Conservation (phyloP, 2,113 vertebrate genomes). For the Charina bottae region DNA sequence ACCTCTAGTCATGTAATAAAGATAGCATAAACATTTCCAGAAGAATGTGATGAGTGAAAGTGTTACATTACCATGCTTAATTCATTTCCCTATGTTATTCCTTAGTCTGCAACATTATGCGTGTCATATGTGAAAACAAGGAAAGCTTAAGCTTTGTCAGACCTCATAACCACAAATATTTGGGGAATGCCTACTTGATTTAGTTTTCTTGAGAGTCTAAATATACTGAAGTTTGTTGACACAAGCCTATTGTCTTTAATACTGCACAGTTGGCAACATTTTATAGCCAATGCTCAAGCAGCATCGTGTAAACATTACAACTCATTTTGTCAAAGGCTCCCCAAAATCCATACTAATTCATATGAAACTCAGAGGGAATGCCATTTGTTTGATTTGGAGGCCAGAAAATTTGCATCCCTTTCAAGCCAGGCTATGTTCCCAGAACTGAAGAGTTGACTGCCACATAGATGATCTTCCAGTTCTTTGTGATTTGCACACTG, state of each 20-base stretch:
- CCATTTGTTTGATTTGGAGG: background rate
- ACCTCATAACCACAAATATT: slow-evolving; percentile 70
- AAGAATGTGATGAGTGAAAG: slow-evolving; percentile 67
- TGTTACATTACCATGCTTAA: slow-evolving; percentile 66
- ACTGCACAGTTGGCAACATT: slow-evolving; percentile 5
- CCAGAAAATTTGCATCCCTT: background rate
- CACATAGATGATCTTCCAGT: background rate
- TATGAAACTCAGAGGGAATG: background rate
- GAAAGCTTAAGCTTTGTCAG: slow-evolving; percentile 69
- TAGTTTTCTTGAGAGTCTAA: slow-evolving; percentile 22
- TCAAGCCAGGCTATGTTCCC: slow-evolving; percentile 5
- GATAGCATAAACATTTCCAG: slow-evolving; percentile 65
- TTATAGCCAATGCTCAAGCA: slow-evolving; percentile 5
- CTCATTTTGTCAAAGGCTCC: background rate
- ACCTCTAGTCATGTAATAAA: slow-evolving; percentile 60
- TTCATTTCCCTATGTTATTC: slow-evolving; percentile 67
- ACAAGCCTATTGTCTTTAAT: slow-evolving; percentile 12
- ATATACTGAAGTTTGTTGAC: slow-evolving; percentile 23
- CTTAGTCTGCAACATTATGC: slow-evolving; percentile 70
- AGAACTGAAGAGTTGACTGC: background rate
- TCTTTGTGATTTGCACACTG: background rate
- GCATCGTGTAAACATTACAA: slow-evolving; percentile 11
- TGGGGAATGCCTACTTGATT: slow-evolving; percentile 65
- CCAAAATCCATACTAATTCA: background rate
- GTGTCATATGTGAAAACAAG: slow-evolving; percentile 73